Base-by-base conservation (phyloP, 2,888 invertebrate species). In the Dinocampus coccinellae region DNA sequence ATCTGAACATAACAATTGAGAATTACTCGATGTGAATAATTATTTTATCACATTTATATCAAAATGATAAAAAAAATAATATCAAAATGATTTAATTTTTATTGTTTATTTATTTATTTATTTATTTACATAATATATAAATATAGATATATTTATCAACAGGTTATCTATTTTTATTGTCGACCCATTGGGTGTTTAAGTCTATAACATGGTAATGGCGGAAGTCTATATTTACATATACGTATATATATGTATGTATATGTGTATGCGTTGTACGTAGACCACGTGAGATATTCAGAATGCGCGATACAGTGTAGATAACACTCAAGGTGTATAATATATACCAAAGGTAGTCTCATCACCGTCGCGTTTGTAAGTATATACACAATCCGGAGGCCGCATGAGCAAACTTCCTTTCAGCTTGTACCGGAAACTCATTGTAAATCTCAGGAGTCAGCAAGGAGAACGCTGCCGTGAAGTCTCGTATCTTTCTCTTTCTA, bases 361-460 rank as follows among this genome's bases (percentile, higher is more conserved):
- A 42, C 53, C 42, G 55, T 71, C 33, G 61, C 20, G 47, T 47
- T n/a, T 61, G 53, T 62, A 62, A 62, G 71, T 66, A 67, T 39
- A 39, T 29, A 70, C 70, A 65, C 52, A 65, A 34, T 55, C 57
- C 65, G 34, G 60, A 57, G 67, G 69, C 72, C 81, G 20, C 47
- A 81, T 81, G 79, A 80, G 83, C 82, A 85, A 85, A 85, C 83
- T 84, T 85, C 83, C 83, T 82, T 82, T 81, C 82, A 82, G 82
- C 81, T 80, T 81, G 79, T 79, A 81, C 80, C 84, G 87, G 85
- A 87, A 85, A 83, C 82, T 82, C 83, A 84, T 84, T 87, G 85
- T 87, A 87, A 87, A 87, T 87, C 84, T 87, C 81, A 77, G 74
- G 71, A 80, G 81, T 78, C 79, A 79, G 77, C 80, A 70, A 72